A percentile compares a stretch with the other conserved stretches of the same genome.
phyloP scores from a whole-genome alignment of 2,888 invertebrate genomes.

The Nomada goodeniana region DNA sequence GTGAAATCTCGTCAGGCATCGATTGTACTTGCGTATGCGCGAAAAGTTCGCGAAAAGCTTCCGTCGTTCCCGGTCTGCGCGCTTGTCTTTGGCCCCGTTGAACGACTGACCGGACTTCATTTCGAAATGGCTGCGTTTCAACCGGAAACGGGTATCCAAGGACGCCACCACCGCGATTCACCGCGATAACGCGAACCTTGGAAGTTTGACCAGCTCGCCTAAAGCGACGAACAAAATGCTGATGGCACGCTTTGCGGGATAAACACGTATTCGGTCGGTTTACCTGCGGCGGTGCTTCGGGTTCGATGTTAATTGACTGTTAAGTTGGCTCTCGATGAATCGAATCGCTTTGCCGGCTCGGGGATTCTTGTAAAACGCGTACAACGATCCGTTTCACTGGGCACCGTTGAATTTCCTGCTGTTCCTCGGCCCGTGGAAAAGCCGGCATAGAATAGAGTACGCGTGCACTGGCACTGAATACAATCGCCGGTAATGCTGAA shows the following conservation, averaged over 20 bases:
- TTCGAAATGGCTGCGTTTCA: not conserved
- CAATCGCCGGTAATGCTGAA: no score
- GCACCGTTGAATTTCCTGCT: not conserved
- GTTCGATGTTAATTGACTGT: slow-evolving; percentile 27
- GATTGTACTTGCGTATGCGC: slow-evolving; percentile 12
- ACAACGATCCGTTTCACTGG: not conserved
- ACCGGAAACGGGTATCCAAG: slow-evolving; percentile 23
- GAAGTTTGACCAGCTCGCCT: slow-evolving; percentile 23
- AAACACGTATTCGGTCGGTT: slow-evolving; percentile 2
- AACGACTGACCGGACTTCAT: not conserved
- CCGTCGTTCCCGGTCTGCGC: not conserved
- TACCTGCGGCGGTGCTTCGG: not conserved
- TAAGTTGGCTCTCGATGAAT: slow-evolving; percentile 1
- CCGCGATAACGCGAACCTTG: slow-evolving; percentile 44
- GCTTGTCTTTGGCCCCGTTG: no score
- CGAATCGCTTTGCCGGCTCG: not conserved
- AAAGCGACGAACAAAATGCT: slow-evolving; percentile 4
- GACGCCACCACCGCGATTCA: slow-evolving; percentile 31
- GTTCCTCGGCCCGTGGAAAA: not conserved
- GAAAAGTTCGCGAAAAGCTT: slow-evolving; percentile 7
- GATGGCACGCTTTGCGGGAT: not conserved
- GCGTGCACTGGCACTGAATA: no score
- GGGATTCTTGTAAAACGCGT: not conserved
- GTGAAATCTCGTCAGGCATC: slow-evolving; percentile 38
- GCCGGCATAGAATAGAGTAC: no score